A percentile compares a stretch with the other conserved stretches of the same genome.
phyloP scores from a whole-genome alignment of 2,113 vertebrate species.

The Loxodonta africana region DNA sequence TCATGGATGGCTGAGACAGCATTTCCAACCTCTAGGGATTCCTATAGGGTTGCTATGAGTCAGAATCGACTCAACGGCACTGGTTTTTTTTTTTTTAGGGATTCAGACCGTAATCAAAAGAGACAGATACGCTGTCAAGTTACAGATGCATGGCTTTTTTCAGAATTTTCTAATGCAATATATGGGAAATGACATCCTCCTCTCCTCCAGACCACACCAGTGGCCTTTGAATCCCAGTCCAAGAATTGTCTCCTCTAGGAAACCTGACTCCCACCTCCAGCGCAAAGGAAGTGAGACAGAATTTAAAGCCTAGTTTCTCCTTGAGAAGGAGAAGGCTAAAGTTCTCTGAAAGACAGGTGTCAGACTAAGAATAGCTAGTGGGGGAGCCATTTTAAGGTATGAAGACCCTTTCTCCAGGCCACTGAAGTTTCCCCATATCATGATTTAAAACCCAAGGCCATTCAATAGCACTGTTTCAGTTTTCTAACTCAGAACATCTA shows the following conservation, averaged over 20 bases:
- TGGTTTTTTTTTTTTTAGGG: background rate
- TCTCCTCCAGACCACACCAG: background rate
- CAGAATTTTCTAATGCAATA: background rate
- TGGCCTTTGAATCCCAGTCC: background rate
- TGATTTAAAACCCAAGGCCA: background rate
- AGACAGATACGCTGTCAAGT: background rate
- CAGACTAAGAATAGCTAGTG: background rate
- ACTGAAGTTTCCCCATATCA: background rate
- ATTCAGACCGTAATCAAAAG: background rate
- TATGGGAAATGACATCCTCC: background rate
- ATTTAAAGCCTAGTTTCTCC: background rate
- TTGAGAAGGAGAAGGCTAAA: background rate
- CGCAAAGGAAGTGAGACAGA: fast-evolving
- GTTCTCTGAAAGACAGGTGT: background rate
- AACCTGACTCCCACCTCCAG: background rate
- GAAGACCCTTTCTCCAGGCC: background rate
- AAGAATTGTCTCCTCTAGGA: background rate
- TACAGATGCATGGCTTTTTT: background rate
- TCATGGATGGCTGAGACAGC: background rate
- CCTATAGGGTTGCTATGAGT: no score
- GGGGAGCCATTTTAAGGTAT: fast-evolving
- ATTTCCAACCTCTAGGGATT: background rate
- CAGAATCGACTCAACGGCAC: no score
- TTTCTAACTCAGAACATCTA: background rate
- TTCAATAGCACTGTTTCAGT: background rate